phyloP scores from a whole-genome alignment of 2,888 invertebrate species.

The Sesia apiformis region DNA sequence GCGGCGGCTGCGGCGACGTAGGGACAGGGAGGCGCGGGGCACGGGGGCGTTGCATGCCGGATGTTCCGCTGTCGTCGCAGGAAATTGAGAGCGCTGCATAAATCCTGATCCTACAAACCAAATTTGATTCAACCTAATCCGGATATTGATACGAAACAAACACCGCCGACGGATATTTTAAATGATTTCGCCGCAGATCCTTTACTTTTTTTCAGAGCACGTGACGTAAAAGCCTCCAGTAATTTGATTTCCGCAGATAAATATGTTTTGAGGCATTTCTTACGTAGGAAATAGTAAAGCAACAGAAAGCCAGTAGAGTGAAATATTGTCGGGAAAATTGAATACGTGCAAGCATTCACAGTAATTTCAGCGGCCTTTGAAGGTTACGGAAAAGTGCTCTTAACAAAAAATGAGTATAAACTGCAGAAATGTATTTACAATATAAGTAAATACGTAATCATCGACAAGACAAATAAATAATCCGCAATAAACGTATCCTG shows the following conservation, averaged over 20 bases:
- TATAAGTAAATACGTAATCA: background rate
- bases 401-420: background rate
- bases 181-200: constrained; percentile 22
- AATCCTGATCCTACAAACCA: constrained; percentile 69
- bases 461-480: constrained; percentile 3
- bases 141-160: constrained; percentile 71
- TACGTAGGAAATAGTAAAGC: constrained; percentile 34
- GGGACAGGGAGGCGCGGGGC: constrained; percentile 9
- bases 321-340: constrained; percentile 62
- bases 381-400: constrained; percentile 10
- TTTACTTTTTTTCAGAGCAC: constrained; percentile 12
- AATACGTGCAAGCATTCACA: constrained; percentile 60
- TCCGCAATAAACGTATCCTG: constrained; percentile 2
- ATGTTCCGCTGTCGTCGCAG: constrained; percentile 68
- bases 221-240: constrained; percentile 17
- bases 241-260: constrained; percentile 33
- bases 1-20: constrained; percentile 21
- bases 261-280: constrained; percentile 36
- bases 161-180: constrained; percentile 41
- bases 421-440: background rate
- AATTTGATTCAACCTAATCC: constrained; percentile 71
- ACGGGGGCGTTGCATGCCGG: constrained; percentile 44
- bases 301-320: constrained; percentile 30
- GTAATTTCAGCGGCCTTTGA: constrained; percentile 27
- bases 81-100: constrained; percentile 73